Conservation (phyloP, 2,797 vertebrate genomes). For the Pteropus rufus region DNA sequence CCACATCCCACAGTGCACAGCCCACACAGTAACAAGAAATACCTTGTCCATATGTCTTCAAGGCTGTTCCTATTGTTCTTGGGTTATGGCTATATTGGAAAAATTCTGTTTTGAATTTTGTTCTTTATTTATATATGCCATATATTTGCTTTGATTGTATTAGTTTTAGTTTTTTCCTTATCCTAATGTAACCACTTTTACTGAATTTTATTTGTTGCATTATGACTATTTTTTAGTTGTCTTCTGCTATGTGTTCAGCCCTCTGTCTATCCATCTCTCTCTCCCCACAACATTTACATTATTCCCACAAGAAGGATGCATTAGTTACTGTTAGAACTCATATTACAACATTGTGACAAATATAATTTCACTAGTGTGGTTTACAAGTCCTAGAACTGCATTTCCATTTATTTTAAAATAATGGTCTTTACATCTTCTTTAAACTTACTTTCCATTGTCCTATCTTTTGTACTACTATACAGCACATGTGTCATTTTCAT, state of each 20-base stretch:
- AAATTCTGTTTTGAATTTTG: not conserved
- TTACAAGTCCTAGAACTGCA: not conserved
- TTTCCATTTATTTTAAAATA: slow-evolving; percentile 23
- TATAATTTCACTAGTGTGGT: not conserved
- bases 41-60: slow-evolving; percentile 45
- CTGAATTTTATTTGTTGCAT: not conserved
- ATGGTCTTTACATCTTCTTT: not conserved
- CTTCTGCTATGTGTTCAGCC: not conserved
- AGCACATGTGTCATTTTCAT: not conserved
- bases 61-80: slow-evolving; percentile 48
- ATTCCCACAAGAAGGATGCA: not conserved
- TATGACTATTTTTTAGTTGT: not conserved
- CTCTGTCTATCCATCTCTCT: not conserved
- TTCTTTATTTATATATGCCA: not conserved
- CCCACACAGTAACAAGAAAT: slow-evolving; percentile 45
- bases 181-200: not conserved
- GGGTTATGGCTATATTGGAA: not conserved
- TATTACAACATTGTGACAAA: not conserved
- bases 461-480: not conserved
- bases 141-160: not conserved
- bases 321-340: not conserved
- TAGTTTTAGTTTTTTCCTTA: not conserved
- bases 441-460: not conserved
- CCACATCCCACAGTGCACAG: not conserved
- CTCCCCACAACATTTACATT: not conserved